These are phyloP conservation scores for Hycleus phaleratus DNA, from an alignment of 1,140 invertebrate species.

Conservation along the genomic window DNA sequence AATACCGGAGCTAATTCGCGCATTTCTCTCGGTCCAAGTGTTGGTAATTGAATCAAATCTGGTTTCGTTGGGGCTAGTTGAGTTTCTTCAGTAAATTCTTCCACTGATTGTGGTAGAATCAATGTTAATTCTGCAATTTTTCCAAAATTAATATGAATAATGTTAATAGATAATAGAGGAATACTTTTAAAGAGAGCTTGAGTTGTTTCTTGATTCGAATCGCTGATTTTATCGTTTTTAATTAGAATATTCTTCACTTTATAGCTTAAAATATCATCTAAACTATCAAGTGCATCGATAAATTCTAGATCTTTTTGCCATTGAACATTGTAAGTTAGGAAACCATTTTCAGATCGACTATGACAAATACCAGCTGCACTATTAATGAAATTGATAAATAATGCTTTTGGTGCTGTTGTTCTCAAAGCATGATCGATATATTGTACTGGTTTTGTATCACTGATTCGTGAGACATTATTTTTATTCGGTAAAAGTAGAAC, in stretches of 20 bases:
- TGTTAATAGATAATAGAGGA: not conserved
- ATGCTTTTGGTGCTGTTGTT: constrained; percentile 32
- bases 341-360: constrained; percentile 26
- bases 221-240: constrained; percentile 28
- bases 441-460: constrained; percentile 32
- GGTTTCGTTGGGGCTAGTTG: constrained; percentile 25
- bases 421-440: constrained; percentile 33
- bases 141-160: not conserved
- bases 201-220: constrained; percentile 26
- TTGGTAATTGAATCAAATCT: constrained; percentile 31
- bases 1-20: constrained; percentile 37
- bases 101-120: constrained; percentile 28
- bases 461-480: constrained; percentile 11
- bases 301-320: constrained; percentile 27
- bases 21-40: constrained; percentile 32
- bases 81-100: constrained; percentile 22
- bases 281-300: constrained; percentile 19
- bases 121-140: constrained; percentile 29
- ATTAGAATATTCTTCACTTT: constrained; percentile 29
- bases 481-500: constrained; percentile 32
- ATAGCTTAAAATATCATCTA: constrained; percentile 31
- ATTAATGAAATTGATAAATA: constrained; percentile 32
- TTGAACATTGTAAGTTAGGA: constrained; percentile 32
- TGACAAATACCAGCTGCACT: constrained; percentile 29
- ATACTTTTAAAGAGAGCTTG: constrained; percentile 38